These are phyloP conservation scores for Crotalus helleri DNA, from an alignment of 2,113 vertebrate species.

Conservation along the genomic window DNA sequence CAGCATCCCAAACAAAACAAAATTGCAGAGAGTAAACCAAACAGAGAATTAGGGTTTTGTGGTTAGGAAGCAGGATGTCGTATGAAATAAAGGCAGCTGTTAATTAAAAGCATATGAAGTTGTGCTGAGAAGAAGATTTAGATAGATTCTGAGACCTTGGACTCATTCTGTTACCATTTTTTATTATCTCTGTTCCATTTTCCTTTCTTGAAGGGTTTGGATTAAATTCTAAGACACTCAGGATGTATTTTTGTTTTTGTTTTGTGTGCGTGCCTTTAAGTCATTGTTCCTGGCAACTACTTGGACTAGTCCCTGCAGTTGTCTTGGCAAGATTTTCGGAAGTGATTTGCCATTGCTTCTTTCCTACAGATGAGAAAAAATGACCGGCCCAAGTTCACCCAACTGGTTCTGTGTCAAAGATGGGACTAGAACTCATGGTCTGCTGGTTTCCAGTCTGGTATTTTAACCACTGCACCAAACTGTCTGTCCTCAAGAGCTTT, in stretches of 20 bases:
- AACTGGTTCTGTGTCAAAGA: not conserved
- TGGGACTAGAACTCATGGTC: not conserved
- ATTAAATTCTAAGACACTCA: not conserved
- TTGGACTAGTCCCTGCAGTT: not conserved
- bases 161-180: not conserved
- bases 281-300: not conserved
- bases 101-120: constrained; percentile 71
- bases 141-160: not conserved
- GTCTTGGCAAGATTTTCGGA: not conserved
- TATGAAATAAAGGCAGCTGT: constrained; percentile 67
- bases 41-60: constrained; percentile 67
- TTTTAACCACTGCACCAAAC: not conserved
- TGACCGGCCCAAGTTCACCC: not conserved
- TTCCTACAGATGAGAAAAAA: not conserved
- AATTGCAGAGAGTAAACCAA: constrained; percentile 43
- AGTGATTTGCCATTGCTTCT: not conserved
- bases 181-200: not conserved
- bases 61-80: constrained; percentile 66
- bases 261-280: not conserved
- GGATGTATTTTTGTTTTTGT: not conserved
- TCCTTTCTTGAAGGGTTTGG: not conserved
- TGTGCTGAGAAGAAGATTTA: constrained; percentile 35
- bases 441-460: not conserved
- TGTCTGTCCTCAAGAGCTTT: not conserved
- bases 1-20: constrained; percentile 16